These are phyloP conservation scores for Coptotermes formosanus DNA, from an alignment of 1,140 invertebrate species.

Conservation along the genomic window DNA sequence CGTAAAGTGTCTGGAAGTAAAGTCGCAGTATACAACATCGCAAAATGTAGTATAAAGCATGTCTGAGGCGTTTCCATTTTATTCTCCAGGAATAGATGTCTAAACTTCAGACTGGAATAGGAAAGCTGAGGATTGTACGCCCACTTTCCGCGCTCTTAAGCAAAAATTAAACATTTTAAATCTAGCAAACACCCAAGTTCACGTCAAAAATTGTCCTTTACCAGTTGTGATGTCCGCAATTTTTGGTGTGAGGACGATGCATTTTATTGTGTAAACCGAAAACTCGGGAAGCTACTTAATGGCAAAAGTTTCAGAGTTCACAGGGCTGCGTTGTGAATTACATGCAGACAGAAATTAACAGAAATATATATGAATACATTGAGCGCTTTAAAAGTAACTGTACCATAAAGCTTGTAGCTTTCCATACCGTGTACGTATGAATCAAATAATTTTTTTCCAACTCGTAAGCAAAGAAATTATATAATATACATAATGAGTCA, in stretches of 20 bases:
- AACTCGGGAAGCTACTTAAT: no score
- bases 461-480: no score
- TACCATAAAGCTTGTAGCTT: no score
- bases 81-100: not conserved
- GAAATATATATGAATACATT: no score
- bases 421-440: no score
- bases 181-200: not conserved
- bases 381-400: no score
- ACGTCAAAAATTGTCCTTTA: not conserved
- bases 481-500: no score
- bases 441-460: no score
- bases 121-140: not conserved
- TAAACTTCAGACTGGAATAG: not conserved
- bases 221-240: not conserved
- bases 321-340: no score
- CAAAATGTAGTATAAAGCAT: not conserved
- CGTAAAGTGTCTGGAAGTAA: not conserved
- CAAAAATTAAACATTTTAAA: not conserved
- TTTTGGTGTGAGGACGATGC: not conserved
- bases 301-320: no score
- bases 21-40: not conserved
- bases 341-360: no score
- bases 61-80: not conserved
- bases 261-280: no score
- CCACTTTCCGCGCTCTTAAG: not conserved